Evolutionary conservation across 2,888 invertebrate species (phyloP), one percentile per base, ranked within the genome.

Genomic region (Fissipunctia ypsillon): DNA sequence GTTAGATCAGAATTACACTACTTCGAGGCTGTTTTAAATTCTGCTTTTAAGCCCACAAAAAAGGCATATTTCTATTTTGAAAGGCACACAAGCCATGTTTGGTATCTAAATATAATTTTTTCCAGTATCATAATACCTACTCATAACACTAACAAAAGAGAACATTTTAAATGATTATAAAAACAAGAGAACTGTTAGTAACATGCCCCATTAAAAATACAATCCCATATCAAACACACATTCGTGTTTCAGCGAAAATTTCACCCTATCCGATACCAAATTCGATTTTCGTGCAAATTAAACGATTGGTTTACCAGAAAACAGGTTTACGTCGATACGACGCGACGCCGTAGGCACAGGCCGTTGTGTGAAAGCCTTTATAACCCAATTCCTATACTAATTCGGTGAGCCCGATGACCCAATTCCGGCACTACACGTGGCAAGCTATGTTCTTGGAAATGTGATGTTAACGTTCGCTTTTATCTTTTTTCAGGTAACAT

Each of bases 401-500:
- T 85, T 84, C 80, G 65, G 70, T 78, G 76, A 81, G 48, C 70
- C 68, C 56, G 48, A 56, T 78, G 78, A 85, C 84, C 83, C 78
- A 83, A 73, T 85, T 86, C 59, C 19, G 56, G 28, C 52, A 74
- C 57, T 76, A 81, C 73, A 78, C 79, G 84, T 82, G 80, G 69
- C 41, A 25, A 57, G 19, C 50, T 68, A 45, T 73, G 71, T 77
- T 68, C 65, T 82, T 68, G 19, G 48, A 75, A 70, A 64, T 74
- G 28, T 64, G 38, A 68, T 77, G 61, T 66, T 85, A 77, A 84
- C 43, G 19, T 59, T 75, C 22, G 69, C 16, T 77, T 78, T 76
- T 77, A 75, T 79, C 74, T 87, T 81, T 81, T 89, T 89, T 38
- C 88, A 89, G 88, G 89, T 89, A 89, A 86, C 73, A 76, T 63